Conservation (phyloP, 2,113 vertebrate species). For the Prunella himalayana region DNA sequence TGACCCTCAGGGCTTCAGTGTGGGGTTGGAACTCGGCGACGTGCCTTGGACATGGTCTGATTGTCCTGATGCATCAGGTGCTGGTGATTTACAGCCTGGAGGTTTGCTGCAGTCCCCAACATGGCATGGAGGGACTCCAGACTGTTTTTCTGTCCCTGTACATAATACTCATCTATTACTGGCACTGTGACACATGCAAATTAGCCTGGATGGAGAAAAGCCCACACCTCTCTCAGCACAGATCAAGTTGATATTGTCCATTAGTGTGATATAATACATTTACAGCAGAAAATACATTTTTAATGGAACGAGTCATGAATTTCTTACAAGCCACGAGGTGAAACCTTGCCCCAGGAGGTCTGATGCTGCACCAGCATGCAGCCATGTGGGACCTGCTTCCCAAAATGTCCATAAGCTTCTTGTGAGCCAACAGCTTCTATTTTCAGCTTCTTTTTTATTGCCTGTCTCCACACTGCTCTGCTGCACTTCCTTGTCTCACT, state of each 20-base stretch:
- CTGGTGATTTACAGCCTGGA: neutral
- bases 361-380: accelerated
- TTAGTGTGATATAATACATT: accelerated
- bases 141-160: neutral
- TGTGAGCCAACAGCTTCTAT: neutral
- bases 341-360: neutral
- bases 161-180: accelerated
- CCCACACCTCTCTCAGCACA: neutral
- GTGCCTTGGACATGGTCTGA: neutral
- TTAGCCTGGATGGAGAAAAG: neutral
- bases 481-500: neutral
- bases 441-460: neutral
- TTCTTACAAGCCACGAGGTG: neutral
- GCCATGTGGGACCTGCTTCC: neutral
- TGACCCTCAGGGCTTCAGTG: accelerated
- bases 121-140: accelerated
- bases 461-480: neutral
- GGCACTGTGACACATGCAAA: neutral
- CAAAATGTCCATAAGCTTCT: neutral
- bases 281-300: neutral
- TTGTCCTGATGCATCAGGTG: neutral
- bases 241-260: neutral
- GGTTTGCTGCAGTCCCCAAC: neutral
- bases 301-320: neutral
- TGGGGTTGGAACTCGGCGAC: accelerated